Conservation (phyloP, 2,888 invertebrate genomes). For the Mesorhabditis belari region DNA sequence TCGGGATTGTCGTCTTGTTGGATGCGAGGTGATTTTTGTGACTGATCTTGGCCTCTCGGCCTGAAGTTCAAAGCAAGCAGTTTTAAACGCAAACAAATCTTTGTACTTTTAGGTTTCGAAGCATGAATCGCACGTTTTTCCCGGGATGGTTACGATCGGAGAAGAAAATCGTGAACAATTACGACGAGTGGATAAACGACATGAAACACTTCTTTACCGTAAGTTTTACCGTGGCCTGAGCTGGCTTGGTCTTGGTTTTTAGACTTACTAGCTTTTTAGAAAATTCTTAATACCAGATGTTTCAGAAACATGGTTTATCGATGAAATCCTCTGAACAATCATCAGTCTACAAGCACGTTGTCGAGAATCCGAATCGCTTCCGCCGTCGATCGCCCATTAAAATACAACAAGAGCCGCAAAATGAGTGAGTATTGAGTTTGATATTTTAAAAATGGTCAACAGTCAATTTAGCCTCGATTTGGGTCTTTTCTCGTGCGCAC, state of each 20-base stretch:
- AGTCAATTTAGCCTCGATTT: no score
- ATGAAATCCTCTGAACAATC: no score
- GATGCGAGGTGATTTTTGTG: slow-evolving; percentile 67
- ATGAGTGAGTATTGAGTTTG: no score
- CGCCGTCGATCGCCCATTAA: no score
- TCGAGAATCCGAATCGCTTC: background rate
- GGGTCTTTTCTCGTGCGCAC: no score
- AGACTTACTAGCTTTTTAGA: background rate
- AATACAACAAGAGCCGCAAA: no score
- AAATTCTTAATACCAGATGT: background rate
- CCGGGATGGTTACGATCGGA: background rate
- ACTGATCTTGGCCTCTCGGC: background rate
- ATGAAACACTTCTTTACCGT: background rate
- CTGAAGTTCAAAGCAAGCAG: no score
- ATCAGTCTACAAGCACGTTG: no score
- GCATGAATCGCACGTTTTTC: background rate
- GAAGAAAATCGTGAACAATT: background rate
- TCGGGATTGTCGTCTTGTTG: slow-evolving; percentile 85
- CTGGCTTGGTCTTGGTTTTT: background rate
- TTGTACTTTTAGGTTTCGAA: background rate
- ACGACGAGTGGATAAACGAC: background rate
- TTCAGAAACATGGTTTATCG: no score
- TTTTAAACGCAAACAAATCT: no score
- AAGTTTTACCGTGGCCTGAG: background rate
- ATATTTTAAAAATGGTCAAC: no score